These are phyloP conservation scores for Heterochromis multidens DNA, from an alignment of 2,113 vertebrate species.

Conservation along the genomic window DNA sequence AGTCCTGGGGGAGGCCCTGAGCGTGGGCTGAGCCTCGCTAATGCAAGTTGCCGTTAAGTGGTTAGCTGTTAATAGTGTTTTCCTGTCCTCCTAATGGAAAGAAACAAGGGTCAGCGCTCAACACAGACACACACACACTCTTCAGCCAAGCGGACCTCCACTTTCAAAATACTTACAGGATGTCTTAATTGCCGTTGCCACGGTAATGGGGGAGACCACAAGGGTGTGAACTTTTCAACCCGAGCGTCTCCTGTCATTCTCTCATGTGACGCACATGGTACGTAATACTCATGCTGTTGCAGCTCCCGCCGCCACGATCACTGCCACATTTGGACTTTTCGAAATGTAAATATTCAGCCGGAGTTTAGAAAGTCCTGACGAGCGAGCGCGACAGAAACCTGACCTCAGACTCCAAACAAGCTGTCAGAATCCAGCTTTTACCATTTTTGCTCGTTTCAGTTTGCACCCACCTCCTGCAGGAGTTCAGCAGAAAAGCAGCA, in stretches of 20 bases:
- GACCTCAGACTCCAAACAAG: slow-evolving; percentile 17
- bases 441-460: not conserved
- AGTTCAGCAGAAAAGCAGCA: not conserved
- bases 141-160: not conserved
- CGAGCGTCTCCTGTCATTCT: not conserved
- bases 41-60: slow-evolving; percentile 71
- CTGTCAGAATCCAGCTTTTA: not conserved
- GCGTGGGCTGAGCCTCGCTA: slow-evolving; percentile 40
- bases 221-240: slow-evolving; percentile 58
- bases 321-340: not conserved
- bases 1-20: slow-evolving; percentile 66
- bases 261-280: not conserved
- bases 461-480: not conserved
- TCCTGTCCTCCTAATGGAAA: slow-evolving; percentile 68
- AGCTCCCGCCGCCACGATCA: not conserved
- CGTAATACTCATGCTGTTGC: not conserved
- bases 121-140: slow-evolving; percentile 1
- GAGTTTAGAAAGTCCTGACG: not conserved
- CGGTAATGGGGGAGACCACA: not conserved
- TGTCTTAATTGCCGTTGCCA: slow-evolving; percentile 2
- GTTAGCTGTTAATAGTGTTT: slow-evolving; percentile 70
- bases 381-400: not conserved
- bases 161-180: slow-evolving; percentile 19
- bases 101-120: slow-evolving; percentile 49
- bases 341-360: slow-evolving; percentile 31